phyloP scores from a whole-genome alignment of 2,797 vertebrate species.

The Erethizon dorsatum region DNA sequence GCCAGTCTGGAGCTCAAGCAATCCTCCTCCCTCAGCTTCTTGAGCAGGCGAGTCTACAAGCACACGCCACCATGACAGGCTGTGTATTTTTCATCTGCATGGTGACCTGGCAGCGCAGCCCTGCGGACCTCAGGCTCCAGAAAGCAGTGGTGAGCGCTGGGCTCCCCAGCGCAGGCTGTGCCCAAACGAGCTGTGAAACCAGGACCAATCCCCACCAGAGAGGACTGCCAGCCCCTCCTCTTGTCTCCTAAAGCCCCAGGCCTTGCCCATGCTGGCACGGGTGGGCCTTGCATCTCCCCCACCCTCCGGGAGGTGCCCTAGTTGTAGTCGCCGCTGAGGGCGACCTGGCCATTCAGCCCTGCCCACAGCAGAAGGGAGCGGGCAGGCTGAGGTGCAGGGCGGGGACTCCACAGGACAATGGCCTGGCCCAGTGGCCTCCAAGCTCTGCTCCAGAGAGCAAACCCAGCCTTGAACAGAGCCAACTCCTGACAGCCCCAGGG shows the following conservation, averaged over 20 bases:
- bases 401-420: rapidly evolving
- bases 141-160: background rate
- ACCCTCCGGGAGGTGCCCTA: background rate
- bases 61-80: background rate
- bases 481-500: background rate
- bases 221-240: background rate
- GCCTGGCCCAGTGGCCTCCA: background rate
- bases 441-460: background rate
- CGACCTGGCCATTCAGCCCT: background rate
- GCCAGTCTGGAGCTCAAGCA: background rate
- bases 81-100: background rate
- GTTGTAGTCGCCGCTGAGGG: background rate
- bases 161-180: background rate
- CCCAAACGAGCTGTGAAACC: background rate
- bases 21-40: background rate
- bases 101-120: background rate
- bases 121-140: too few relatives aligned
- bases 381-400: rapidly evolving
- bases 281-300: rapidly evolving
- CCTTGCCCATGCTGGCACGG: background rate
- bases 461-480: rapidly evolving
- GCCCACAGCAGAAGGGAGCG: background rate
- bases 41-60: background rate
- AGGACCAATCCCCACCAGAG: background rate
- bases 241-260: background rate